Percentiles rank a stretch among this genome's conserved stretches.
Conservation (phyloP, 2,797 vertebrate genomes). For the Pantherophis vulpinus region DNA sequence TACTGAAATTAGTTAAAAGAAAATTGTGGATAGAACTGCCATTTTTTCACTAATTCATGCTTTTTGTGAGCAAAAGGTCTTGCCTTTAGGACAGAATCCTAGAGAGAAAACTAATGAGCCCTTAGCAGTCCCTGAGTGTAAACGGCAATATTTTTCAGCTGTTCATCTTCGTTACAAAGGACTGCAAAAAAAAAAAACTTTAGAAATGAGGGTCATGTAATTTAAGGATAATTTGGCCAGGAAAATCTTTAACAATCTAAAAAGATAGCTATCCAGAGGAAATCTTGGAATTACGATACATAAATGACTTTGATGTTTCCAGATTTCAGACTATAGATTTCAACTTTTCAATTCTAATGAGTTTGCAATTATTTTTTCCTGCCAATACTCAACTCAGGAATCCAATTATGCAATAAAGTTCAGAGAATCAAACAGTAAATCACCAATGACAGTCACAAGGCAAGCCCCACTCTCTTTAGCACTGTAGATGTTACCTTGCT, state of each 20-base stretch:
- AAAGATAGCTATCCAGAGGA: neutral
- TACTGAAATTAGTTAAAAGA: neutral
- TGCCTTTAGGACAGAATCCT: neutral
- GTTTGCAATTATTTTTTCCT: conserved; percentile 7
- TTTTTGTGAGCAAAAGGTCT: neutral
- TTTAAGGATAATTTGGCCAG: neutral
- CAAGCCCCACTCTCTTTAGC: neutral
- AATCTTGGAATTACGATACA: neutral
- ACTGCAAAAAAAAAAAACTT: neutral
- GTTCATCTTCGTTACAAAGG: neutral
- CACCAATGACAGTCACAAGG: neutral
- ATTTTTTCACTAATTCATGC: neutral
- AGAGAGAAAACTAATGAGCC: conserved; percentile 17
- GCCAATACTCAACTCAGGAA: neutral
- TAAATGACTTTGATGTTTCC: neutral
- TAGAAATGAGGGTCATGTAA: conserved; percentile 14
- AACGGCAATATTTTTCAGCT: neutral
- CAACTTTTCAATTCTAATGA: neutral
- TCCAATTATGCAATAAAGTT: neutral
- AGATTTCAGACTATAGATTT: neutral
- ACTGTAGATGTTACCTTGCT: neutral
- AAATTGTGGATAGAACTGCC: neutral
- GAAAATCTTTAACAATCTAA: neutral
- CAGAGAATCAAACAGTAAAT: neutral
- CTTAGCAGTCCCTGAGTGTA: neutral